phyloP scores from a whole-genome alignment of 2,888 invertebrate species.

The Mesochorus sp. region DNA sequence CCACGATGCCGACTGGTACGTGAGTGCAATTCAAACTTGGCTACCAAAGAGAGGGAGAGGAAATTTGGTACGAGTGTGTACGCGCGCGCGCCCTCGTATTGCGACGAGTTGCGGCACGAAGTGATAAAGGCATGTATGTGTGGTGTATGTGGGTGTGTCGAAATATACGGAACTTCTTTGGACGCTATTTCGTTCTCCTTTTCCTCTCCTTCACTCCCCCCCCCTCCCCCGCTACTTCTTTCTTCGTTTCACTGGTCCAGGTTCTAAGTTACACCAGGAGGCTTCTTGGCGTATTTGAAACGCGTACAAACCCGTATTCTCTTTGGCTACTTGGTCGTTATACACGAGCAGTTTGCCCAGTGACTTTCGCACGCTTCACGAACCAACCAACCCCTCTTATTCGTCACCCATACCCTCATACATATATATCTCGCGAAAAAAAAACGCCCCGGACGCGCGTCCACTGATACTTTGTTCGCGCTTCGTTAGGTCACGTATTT shows the following conservation, averaged over 20 bases:
- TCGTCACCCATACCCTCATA: not conserved
- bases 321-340: constrained; percentile 53
- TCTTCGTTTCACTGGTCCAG: not conserved
- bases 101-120: constrained; percentile 34
- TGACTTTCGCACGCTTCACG: constrained; percentile 40
- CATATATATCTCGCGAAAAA: not conserved
- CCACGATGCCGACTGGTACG: constrained; percentile 61
- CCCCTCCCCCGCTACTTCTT: constrained; percentile 12
- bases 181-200: constrained; percentile 40
- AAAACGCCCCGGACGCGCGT: constrained; percentile 7
- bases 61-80: constrained; percentile 31
- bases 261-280: constrained; percentile 9
- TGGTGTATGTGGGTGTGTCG: constrained; percentile 24
- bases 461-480: constrained; percentile 52
- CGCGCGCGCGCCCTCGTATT: constrained; percentile 6
- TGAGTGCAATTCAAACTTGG: constrained; percentile 54
- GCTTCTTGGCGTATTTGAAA: constrained; percentile 3
- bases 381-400: constrained; percentile 15
- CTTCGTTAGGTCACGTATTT: constrained; percentile 60
- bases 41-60: constrained; percentile 21
- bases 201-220: constrained; percentile 10
- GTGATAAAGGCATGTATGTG: not conserved
- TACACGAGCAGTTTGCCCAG: constrained; percentile 45
- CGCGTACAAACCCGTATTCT: constrained; percentile 30
- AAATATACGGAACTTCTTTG: constrained; percentile 3